Conservation (phyloP, 2,797 vertebrate genomes). For the Setipinna tenuifilis region DNA sequence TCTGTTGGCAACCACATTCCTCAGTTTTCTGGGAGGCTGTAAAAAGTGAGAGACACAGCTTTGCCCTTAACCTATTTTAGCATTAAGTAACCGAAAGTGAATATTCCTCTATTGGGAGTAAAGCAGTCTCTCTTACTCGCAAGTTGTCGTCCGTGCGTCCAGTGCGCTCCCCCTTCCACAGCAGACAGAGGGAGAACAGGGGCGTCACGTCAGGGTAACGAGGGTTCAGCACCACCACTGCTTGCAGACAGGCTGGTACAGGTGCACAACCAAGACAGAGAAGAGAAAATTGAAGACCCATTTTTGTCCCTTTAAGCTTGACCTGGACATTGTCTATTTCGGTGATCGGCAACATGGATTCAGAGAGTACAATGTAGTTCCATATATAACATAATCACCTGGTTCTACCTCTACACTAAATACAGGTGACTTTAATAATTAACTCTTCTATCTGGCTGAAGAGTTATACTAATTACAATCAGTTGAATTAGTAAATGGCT, state of each 20-base stretch:
- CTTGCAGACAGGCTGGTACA: slow-evolving; percentile 85
- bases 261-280: background rate
- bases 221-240: slow-evolving; percentile 86
- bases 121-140: slow-evolving; percentile 71
- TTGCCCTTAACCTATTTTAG: background rate
- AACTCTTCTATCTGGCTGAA: background rate
- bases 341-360: background rate
- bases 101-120: background rate
- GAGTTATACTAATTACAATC: background rate
- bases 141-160: slow-evolving; percentile 92
- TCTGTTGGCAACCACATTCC: too few species aligned
- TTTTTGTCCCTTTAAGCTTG: background rate
- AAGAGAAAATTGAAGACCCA: background rate
- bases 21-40: too few species aligned
- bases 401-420: too few species aligned
- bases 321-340: too few species aligned
- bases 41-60: too few species aligned
- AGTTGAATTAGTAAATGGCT: background rate
- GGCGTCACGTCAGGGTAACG: slow-evolving; percentile 90
- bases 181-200: slow-evolving; percentile 89
- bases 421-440: background rate
- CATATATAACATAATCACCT: too few species aligned
- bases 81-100: background rate
- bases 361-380: too few species aligned
- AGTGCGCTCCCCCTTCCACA: slow-evolving; percentile 94